phyloP scores from a whole-genome alignment of 1,140 invertebrate genomes.

The Rhagoletis zephyria region DNA sequence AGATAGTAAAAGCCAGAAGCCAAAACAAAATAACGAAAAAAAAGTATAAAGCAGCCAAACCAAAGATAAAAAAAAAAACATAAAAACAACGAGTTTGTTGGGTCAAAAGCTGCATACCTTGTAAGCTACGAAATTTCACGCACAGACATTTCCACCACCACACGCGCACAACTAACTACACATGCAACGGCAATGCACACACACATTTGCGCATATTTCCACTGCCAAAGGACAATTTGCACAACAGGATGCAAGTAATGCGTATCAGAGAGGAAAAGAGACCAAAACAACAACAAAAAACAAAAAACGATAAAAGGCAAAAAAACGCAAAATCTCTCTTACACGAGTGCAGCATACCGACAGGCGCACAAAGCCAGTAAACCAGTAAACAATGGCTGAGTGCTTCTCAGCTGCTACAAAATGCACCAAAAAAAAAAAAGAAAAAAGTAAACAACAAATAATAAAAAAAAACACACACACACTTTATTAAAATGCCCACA shows the following conservation, averaged over 20 bases:
- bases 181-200: background rate
- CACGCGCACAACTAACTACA: background rate
- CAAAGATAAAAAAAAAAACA: too few relatives aligned
- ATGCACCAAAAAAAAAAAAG: background rate
- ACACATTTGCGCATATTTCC: background rate
- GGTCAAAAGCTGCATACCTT: background rate
- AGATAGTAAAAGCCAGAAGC: background rate
- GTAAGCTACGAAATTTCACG: background rate
- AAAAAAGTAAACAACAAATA: background rate
- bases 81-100: too few relatives aligned
- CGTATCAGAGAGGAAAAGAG: background rate
- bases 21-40: background rate
- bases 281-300: background rate
- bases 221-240: background rate
- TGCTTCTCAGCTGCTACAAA: conserved; percentile 23
- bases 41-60: background rate
- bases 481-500: background rate
- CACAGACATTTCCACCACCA: background rate
- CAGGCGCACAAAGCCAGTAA: conserved; percentile 3
- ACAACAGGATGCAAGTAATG: too few relatives aligned
- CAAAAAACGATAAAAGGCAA: too few relatives aligned
- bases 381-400: background rate
- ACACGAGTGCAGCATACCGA: background rate
- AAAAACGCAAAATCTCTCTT: background rate
- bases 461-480: background rate